These are phyloP conservation scores for Drymodes brunneopygia DNA, from an alignment of 2,113 vertebrate species.

Conservation along the genomic window DNA sequence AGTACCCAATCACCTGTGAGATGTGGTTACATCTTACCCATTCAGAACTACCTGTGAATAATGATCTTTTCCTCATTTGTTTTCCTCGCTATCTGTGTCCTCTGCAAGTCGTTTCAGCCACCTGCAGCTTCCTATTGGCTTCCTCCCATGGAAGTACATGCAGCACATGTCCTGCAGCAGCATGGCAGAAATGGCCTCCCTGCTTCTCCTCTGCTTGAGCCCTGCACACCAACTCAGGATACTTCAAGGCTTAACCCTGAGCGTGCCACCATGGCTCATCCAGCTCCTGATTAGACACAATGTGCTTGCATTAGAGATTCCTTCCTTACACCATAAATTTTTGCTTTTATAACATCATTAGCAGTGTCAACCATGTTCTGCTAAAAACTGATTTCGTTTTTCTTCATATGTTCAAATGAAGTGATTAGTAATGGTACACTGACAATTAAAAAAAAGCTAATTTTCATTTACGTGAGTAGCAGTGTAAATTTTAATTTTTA, in stretches of 20 bases:
- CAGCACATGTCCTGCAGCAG: background rate
- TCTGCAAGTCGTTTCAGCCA: background rate
- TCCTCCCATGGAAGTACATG: too few species aligned
- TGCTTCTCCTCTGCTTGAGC: background rate
- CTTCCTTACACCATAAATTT: background rate
- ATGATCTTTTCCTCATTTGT: background rate
- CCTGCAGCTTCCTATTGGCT: background rate
- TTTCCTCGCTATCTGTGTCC: background rate
- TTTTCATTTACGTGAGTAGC: background rate
- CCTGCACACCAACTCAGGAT: background rate
- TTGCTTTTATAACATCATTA: background rate
- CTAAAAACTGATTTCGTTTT: background rate
- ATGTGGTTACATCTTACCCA: accelerated
- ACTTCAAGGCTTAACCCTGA: background rate
- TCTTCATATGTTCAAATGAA: background rate
- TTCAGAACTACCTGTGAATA: background rate
- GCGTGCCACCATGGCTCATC: background rate
- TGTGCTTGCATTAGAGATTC: background rate
- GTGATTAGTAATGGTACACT: background rate
- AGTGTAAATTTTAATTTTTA: background rate
- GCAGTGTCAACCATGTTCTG: background rate
- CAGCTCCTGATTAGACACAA: background rate
- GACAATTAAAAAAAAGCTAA: background rate
- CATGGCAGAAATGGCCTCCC: background rate
- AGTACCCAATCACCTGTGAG: background rate